Conservation (phyloP, 2,113 vertebrate species). For the Gobius niger region DNA sequence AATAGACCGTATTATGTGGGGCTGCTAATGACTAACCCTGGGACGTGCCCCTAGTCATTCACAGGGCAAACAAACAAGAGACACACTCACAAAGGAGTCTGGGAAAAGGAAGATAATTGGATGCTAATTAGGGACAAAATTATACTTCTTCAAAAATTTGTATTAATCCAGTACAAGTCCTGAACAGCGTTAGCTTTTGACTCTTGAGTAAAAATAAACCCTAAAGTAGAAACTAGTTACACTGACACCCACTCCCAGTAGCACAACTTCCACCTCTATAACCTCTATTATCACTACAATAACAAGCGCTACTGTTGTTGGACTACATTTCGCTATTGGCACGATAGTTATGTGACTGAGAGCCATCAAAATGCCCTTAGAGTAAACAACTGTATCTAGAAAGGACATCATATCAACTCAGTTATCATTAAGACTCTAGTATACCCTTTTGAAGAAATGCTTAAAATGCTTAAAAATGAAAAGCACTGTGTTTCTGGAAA, state of each 20-base stretch:
- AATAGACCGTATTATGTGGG: conserved; percentile 16
- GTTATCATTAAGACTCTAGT: too few species aligned
- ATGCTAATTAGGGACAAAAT: conserved; percentile 1
- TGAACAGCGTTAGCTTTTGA: background rate
- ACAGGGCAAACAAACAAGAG: conserved; percentile 1
- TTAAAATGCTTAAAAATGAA: too few species aligned
- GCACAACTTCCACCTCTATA: background rate
- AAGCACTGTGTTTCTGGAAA: background rate
- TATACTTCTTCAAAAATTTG: background rate
- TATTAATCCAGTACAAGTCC: background rate
- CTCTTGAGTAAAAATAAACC: background rate
- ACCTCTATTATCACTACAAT: background rate
- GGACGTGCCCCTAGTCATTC: conserved; percentile 8
- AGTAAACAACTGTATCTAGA: too few species aligned
- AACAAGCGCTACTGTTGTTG: too few species aligned
- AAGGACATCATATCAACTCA: too few species aligned
- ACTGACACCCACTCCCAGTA: background rate
- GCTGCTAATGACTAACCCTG: conserved; percentile 12
- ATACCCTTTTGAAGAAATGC: too few species aligned
- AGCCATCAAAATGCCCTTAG: too few species aligned
- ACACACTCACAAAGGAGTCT: background rate
- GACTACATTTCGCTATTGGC: too few species aligned
- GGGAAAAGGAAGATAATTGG: background rate
- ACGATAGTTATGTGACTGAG: too few species aligned
- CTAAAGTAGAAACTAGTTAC: background rate